Base-by-base conservation (phyloP, 1,140 invertebrate genomes). In the Procambarus virginalis region DNA sequence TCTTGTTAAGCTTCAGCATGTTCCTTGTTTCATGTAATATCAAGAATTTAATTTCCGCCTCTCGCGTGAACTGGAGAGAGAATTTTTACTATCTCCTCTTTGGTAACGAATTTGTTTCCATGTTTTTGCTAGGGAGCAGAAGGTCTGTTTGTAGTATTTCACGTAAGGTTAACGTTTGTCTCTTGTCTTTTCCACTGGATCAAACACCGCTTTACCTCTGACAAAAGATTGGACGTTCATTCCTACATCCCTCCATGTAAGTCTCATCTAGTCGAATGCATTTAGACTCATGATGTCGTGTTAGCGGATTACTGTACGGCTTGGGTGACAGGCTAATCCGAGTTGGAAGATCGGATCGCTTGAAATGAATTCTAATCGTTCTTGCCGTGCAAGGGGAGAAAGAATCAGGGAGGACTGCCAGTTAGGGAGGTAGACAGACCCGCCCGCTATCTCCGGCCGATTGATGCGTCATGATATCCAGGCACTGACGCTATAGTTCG, bases 271-370 rank as follows among this genome's bases (percentile, higher is more conserved):
- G 49, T 48, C 64, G 82, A 84, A 84, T 84, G 75, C 46, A 84
- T 84, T 84, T 84, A 75, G 49, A 55, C 82, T 84, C 82, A 84
- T 84, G 68, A 84, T 48, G 48, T 17, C 70, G 73, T 76, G 82
- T 84, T 75, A 84, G 68, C 60, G 82, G 82, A 84, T 84, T 84
- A 84, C 82, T 48, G 81, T 46, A 55, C 34, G 60, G 34, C 68
- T 46, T 49, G 82, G 82, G 49, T 20, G 64, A 64, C 46, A 9
- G 9, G 12, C 46, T 20, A 46, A 17, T 8, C 51, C 46, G 64
- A 14, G 34, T 12, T 48, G 82, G 17, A 51, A 76, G 82, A 76
- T n/a, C n/a, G 68, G 73, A 73, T 84, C 70, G 82, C 22, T 82
- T 51, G 34, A 68, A 82, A 82, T 64, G 58, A 82, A 82, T 82